Percentiles rank a stretch among this genome's conserved stretches.
phyloP scores from a whole-genome alignment of 2,797 vertebrate genomes.

The Sebastiscus albofasciatus region DNA sequence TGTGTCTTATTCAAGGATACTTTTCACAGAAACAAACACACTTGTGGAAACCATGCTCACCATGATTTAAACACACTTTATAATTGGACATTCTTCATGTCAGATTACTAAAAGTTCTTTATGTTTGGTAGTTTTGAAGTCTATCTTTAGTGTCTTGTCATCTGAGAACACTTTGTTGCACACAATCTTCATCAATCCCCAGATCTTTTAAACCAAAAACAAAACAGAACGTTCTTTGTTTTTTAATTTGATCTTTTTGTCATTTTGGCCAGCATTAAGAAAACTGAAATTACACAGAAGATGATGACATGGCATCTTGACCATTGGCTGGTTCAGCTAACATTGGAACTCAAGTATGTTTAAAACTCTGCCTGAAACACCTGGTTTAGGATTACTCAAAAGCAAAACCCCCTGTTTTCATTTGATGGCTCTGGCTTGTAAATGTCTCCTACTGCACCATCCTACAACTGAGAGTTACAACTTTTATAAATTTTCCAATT shows the following conservation, averaged over 20 bases:
- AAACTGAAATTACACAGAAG: not conserved
- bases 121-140: not conserved
- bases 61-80: not conserved
- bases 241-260: not conserved
- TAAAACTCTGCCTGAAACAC: not conserved
- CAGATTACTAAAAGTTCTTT: not conserved
- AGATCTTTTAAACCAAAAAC: not conserved
- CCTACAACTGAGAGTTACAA: not conserved
- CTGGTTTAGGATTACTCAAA: constrained; percentile 14
- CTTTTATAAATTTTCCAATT: constrained; percentile 1
- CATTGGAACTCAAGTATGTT: not conserved
- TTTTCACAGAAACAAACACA: not conserved
- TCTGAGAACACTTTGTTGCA: not conserved
- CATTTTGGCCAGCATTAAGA: not conserved
- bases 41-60: not conserved
- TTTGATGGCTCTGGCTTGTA: constrained; percentile 16
- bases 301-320: not conserved
- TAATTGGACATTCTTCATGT: not conserved
- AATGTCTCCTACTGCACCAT: not conserved
- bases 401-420: not conserved
- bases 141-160: not conserved
- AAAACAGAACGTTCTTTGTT: not conserved
- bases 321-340: not conserved
- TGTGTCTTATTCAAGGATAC: not conserved
- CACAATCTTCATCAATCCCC: not conserved